Evolutionary conservation across 2,113 vertebrate species (phyloP).

Genomic region (Lathamus discolor): DNA sequence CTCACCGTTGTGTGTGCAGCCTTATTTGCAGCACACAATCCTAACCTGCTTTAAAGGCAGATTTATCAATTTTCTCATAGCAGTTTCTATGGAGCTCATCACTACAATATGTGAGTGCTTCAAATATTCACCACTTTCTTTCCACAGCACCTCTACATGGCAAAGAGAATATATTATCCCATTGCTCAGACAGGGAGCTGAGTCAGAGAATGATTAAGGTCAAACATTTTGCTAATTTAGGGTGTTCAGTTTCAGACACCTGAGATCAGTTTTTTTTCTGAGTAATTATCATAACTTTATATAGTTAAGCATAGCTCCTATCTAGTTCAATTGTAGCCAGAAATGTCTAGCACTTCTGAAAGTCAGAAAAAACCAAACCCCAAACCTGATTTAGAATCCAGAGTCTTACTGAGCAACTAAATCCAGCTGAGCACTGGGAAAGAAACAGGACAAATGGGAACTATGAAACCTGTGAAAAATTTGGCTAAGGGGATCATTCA

Average conservation of each 20-base stretch:
- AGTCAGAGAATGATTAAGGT: conserved; percentile 39
- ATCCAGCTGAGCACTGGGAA: neutral
- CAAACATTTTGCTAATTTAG: conserved; percentile 42
- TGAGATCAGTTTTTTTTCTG: neutral
- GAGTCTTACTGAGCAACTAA: neutral
- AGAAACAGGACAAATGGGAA: neutral
- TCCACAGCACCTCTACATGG: neutral
- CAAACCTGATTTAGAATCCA: neutral
- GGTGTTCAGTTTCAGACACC: conserved; percentile 14
- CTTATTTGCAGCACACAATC: neutral
- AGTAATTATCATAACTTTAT: conserved; percentile 33
- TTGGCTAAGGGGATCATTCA: neutral
- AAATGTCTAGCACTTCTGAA: neutral
- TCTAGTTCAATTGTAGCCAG: neutral
- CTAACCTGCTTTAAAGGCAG: neutral
- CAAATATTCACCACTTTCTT: neutral
- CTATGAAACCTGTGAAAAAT: neutral
- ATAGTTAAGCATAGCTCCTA: conserved; percentile 1
- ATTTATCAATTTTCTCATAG: neutral
- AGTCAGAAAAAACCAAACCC: neutral
- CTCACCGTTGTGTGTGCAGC: neutral
- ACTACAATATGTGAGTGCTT: neutral
- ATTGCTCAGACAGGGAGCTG: neutral
- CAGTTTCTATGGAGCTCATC: neutral
- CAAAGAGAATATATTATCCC: neutral